A percentile compares a stretch with the other conserved stretches of the same genome.
phyloP scores from a whole-genome alignment of 2,797 vertebrate genomes.

The Micropoecilia bifurca region DNA sequence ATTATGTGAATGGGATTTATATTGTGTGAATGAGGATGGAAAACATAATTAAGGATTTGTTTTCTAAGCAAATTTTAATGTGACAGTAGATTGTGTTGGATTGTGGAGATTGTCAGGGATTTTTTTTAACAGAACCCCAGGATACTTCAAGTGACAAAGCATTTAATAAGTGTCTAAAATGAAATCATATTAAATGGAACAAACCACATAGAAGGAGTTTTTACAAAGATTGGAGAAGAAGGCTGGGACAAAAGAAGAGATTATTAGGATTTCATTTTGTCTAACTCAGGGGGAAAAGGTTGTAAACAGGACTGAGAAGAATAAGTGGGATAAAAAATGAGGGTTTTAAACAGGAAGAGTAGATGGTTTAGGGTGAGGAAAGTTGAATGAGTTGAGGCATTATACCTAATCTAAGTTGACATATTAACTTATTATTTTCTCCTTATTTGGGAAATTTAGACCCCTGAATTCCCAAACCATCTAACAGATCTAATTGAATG shows the following conservation, averaged over 20 bases:
- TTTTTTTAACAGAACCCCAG: background rate
- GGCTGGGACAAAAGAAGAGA: background rate
- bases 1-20: background rate
- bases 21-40: background rate
- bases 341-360: background rate
- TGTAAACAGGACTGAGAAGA: background rate
- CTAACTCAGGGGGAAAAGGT: background rate
- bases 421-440: background rate
- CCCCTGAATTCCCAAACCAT: background rate
- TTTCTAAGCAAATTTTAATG: background rate
- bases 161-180: background rate
- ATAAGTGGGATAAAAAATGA: background rate
- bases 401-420: background rate
- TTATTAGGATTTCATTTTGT: background rate
- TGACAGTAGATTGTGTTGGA: background rate
- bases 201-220: background rate
- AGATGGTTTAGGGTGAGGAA: background rate
- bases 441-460: background rate
- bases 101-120: background rate
- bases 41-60: background rate
- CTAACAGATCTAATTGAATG: conserved; percentile 1
- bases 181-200: background rate
- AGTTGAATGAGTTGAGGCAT: background rate
- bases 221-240: background rate
- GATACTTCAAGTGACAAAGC: background rate